Percentiles rank a stretch among this genome's conserved stretches.
Conservation (phyloP, 2,113 vertebrate genomes). For the Erythrocercus mccallii region DNA sequence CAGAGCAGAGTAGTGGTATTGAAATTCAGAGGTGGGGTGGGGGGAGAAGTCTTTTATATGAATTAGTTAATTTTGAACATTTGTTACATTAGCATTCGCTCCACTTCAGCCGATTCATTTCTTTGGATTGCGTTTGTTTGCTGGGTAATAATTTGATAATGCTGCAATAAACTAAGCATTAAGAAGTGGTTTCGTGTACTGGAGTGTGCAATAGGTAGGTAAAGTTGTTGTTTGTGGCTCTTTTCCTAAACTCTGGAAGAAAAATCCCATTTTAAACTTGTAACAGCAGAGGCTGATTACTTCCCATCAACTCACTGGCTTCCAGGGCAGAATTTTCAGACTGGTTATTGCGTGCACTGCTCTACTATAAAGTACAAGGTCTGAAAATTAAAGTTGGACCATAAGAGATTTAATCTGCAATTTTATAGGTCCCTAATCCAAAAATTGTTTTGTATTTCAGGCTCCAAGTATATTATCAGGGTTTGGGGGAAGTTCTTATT, state of each 20-base stretch:
- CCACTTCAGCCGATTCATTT: neutral
- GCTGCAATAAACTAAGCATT: conserved; percentile 17
- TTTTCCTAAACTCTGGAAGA: conserved; percentile 52
- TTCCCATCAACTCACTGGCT: conserved; percentile 49
- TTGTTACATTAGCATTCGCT: conserved; percentile 31
- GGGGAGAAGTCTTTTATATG: neutral
- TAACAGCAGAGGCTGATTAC: conserved; percentile 32
- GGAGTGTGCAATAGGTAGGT: neutral
- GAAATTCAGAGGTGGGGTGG: neutral
- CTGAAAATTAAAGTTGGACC: conserved; percentile 51
- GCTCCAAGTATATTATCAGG: neutral
- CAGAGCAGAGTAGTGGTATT: neutral
- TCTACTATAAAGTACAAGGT: conserved; percentile 23
- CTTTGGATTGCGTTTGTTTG: conserved; percentile 10
- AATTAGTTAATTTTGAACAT: conserved; percentile 48
- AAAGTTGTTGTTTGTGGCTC: conserved; percentile 35
- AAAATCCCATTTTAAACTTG: conserved; percentile 29
- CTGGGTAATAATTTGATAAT: conserved; percentile 10
- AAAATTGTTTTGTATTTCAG: neutral
- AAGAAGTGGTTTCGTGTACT: neutral
- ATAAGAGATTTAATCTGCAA: conserved; percentile 40
- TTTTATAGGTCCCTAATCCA: conserved; percentile 39
- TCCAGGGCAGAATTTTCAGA: conserved; percentile 46
- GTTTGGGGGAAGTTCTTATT: neutral
- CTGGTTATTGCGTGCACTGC: conserved; percentile 11